Conservation (phyloP, 2,888 invertebrate genomes). For the Pseudococcus jackbeardsleyi region DNA sequence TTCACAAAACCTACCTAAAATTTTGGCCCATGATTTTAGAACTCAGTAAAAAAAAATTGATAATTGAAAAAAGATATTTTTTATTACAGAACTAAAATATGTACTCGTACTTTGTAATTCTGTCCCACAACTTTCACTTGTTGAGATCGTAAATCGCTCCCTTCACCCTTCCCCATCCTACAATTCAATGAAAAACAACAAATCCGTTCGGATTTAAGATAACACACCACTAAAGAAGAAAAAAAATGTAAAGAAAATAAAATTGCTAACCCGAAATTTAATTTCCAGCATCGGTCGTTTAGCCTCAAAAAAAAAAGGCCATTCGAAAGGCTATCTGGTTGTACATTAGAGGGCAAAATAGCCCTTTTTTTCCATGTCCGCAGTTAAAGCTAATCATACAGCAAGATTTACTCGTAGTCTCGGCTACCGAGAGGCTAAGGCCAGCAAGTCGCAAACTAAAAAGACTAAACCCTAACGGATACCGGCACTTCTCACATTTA, state of each 20-base stretch:
- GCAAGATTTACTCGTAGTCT: constrained; percentile 57
- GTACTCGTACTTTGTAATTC: too few species aligned
- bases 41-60: too few species aligned
- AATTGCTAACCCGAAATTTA: constrained; percentile 56
- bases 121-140: background rate
- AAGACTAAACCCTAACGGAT: constrained; percentile 40
- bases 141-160: background rate
- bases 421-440: constrained; percentile 6
- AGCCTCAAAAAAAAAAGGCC: constrained; percentile 6
- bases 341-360: constrained; percentile 56
- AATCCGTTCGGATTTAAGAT: constrained; percentile 46
- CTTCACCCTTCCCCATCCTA: background rate
- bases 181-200: background rate
- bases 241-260: constrained; percentile 57
- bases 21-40: too few species aligned
- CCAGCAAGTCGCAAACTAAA: constrained; percentile 37
- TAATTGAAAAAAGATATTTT: too few species aligned
- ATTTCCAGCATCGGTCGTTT: constrained; percentile 59
- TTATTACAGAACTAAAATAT: too few species aligned
- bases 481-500: constrained; percentile 66
- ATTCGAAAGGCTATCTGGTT: constrained; percentile 62
- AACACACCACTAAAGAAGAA: background rate
- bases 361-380: constrained; percentile 60
- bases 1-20: too few species aligned
- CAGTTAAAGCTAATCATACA: constrained; percentile 65